Percentiles rank a stretch among this genome's conserved stretches.
Evolutionary conservation across 2,113 vertebrate genomes (phyloP).

Genomic region (Platycercus adscitus): DNA sequence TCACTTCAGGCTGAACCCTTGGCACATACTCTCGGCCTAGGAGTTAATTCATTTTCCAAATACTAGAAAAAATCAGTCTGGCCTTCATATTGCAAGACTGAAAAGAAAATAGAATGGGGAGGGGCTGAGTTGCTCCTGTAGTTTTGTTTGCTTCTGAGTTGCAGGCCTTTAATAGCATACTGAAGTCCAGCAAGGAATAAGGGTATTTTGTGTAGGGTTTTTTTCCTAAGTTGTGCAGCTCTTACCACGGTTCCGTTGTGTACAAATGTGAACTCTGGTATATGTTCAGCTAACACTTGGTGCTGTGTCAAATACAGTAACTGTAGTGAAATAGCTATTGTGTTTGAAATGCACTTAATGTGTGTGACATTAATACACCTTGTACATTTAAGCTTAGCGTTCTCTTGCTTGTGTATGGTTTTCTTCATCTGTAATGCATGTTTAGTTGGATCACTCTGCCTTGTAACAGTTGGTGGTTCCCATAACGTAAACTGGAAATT

Average conservation of each 20-base stretch:
- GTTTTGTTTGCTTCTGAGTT: not conserved
- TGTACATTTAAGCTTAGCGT: not conserved
- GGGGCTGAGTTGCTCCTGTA: not conserved
- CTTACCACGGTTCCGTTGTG: accelerated
- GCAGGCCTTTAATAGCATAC: not conserved
- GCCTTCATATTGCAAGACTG: not conserved
- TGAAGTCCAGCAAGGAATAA: not conserved
- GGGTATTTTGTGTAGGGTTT: not conserved
- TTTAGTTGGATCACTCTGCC: not conserved
- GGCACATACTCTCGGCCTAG: not conserved
- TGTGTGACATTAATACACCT: not conserved
- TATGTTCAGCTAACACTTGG: not conserved
- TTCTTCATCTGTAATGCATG: not conserved
- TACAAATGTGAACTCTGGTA: not conserved
- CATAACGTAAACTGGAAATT: not conserved
- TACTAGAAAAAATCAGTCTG: not conserved
- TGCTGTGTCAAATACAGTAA: not conserved
- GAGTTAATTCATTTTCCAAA: constrained; percentile 63
- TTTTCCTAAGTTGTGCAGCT: not conserved
- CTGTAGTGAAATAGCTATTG: not conserved
- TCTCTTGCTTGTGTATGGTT: not conserved
- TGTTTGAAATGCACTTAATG: not conserved
- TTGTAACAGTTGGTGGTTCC: not conserved
- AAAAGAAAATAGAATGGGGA: not conserved
- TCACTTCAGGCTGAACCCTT: constrained; percentile 34